phyloP scores from a whole-genome alignment of 2,888 invertebrate species.

The Lamellibrachia columna region DNA sequence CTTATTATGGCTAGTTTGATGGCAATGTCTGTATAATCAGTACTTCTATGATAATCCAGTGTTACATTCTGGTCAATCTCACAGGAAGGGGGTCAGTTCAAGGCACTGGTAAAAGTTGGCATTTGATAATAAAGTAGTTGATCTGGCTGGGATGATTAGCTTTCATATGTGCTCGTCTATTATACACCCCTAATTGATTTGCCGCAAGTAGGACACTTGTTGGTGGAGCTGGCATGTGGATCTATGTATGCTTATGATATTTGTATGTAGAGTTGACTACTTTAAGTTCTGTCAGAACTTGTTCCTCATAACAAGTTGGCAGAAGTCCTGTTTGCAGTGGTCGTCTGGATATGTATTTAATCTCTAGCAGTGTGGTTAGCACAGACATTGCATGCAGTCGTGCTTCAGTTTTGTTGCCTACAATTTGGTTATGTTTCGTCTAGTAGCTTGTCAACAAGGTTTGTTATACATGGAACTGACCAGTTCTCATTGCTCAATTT shows the following conservation, averaged over 20 bases:
- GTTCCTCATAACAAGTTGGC: neutral
- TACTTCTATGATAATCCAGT: neutral
- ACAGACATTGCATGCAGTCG: neutral
- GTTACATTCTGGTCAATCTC: neutral
- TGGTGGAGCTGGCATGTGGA: neutral
- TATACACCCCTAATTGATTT: slow-evolving; percentile 3
- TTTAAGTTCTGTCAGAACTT: slow-evolving; percentile 16
- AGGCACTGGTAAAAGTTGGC: neutral
- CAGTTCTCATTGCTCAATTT: neutral
- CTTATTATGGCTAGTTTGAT: neutral
- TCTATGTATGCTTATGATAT: neutral
- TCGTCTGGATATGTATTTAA: neutral
- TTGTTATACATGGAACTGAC: neutral
- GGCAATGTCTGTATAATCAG: neutral
- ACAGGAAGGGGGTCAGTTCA: neutral
- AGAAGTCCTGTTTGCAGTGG: neutral
- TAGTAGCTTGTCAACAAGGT: neutral
- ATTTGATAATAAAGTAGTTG: neutral
- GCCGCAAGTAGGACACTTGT: slow-evolving; percentile 2
- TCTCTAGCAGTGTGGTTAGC: neutral
- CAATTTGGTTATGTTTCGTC: neutral
- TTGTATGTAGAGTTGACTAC: neutral
- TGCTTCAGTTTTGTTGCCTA: neutral
- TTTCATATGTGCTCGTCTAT: neutral
- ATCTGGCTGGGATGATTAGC: neutral